These are phyloP conservation scores for Dipodomys spectabilis DNA, from an alignment of 2,113 vertebrate genomes.

Conservation along the genomic window DNA sequence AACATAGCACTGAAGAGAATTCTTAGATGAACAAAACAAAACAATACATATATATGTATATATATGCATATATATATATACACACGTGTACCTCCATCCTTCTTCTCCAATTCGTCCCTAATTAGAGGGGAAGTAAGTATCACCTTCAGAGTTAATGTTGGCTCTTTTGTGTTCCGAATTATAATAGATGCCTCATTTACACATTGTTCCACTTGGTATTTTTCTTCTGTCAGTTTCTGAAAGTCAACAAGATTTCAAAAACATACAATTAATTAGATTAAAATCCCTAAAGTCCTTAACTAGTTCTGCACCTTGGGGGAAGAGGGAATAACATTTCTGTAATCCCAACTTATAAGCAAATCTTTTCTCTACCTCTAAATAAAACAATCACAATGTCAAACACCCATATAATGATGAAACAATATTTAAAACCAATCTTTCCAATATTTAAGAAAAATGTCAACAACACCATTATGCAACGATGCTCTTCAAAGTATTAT, in stretches of 20 bases:
- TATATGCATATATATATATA: slow-evolving; percentile 74
- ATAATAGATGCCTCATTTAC: slow-evolving; percentile 95
- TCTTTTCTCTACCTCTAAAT: neutral
- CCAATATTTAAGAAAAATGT: slow-evolving; percentile 66
- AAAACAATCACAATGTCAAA: slow-evolving; percentile 44
- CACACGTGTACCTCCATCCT: slow-evolving; percentile 91
- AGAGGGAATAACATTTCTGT: neutral
- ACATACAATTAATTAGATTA: slow-evolving; percentile 65
- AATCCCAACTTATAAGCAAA: slow-evolving; percentile 30
- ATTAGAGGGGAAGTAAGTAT: slow-evolving; percentile 96
- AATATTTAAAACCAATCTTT: slow-evolving; percentile 60
- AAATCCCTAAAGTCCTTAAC: slow-evolving; percentile 57
- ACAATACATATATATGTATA: slow-evolving; percentile 65
- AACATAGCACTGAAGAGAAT: slow-evolving; percentile 66
- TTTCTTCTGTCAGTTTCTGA: slow-evolving; percentile 98
- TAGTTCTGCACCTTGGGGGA: slow-evolving; percentile 9
- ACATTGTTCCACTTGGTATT: slow-evolving; percentile 94
- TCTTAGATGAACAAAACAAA: slow-evolving; percentile 66
- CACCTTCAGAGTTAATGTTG: slow-evolving; percentile 96
- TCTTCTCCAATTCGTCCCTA: slow-evolving; percentile 91
- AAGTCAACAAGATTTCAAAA: slow-evolving; percentile 86
- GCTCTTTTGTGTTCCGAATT: slow-evolving; percentile 93
- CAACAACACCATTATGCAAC: slow-evolving; percentile 33
- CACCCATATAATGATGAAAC: slow-evolving; percentile 44
- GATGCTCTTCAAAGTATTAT: slow-evolving; percentile 44